Conservation (phyloP, 2,113 vertebrate genomes). For the Menidia beryllina region DNA sequence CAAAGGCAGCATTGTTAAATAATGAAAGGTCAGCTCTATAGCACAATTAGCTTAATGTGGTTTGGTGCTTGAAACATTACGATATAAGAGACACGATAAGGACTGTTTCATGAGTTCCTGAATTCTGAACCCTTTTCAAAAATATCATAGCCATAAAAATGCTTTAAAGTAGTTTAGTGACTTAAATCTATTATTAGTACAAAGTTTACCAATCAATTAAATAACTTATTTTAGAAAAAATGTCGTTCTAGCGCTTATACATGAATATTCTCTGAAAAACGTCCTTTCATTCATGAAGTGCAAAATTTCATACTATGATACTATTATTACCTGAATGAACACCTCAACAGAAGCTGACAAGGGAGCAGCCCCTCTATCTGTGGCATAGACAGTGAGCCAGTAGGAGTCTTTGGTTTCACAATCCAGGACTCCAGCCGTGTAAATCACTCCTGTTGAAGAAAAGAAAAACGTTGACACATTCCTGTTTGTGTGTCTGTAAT, state of each 20-base stretch:
- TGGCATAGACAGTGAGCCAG: slow-evolving; percentile 93
- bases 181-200: too few relatives aligned
- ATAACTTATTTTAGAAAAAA: too few relatives aligned
- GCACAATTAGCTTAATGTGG: neutral
- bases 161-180: too few relatives aligned
- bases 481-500: slow-evolving; percentile 34
- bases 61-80: neutral
- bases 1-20: neutral
- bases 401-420: slow-evolving; percentile 92
- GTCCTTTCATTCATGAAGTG: slow-evolving; percentile 8
- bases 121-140: neutral
- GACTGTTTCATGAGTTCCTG: neutral
- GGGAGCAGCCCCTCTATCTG: slow-evolving; percentile 88
- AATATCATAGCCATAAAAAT: too few relatives aligned
- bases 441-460: slow-evolving; percentile 88
- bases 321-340: slow-evolving; percentile 86
- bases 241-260: neutral
- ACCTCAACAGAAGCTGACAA: slow-evolving; percentile 92
- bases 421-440: slow-evolving; percentile 92
- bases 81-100: neutral
- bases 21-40: neutral
- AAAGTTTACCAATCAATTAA: too few relatives aligned
- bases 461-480: slow-evolving; percentile 44
- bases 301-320: neutral
- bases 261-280: neutral